Evolutionary conservation across 2,113 vertebrate genomes (phyloP), one percentile per base, ranked within the genome.

Genomic region (Embiotoca jacksoni): DNA sequence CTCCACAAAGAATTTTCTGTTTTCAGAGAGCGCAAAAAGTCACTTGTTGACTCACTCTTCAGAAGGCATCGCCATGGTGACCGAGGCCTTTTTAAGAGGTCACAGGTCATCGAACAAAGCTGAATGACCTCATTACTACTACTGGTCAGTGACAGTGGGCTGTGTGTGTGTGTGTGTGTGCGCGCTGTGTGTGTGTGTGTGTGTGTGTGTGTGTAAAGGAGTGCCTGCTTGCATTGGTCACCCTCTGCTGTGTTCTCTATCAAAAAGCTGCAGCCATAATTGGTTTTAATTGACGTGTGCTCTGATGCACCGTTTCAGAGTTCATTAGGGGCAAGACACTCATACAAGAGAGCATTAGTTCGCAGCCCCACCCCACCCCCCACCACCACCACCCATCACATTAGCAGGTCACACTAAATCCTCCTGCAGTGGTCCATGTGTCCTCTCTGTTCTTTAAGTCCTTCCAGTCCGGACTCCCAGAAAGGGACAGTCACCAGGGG

Each of bases 271-370:
- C 49, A 39, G 72, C 72, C 55, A 49, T 91, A 88, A 91, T 89
- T 88, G 83, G 69, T 83, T 86, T 84, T 88, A 93, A 93, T 87
- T 91, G 89, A 70, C 60, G 37, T 81, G 84, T 82, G 86, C 89
- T 84, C 72, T 64, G 36, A 84, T 72, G 57, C 57, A 39, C 63
- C 78, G 76, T 79, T 87, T 92, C 72, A 82, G 65, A 80, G 70
- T 79, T 87, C 81, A 74, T 89, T 56, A 70, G 59, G 70, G 74
- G 58, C 41, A 63, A 59, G 32, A 59, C 58, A 57, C 60, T 58
- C 14, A 81, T 62, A 74, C 66, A 74, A 78, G 73, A 88, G 85
- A 75, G 32, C 44, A 41, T 64, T 46, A 58, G 68, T 77, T 67
- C 39, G 56, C 66, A 79, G 56, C 52, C 57, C 46, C 52, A 60